Evolutionary conservation across 2,797 vertebrate species (phyloP).

Genomic region (Pogoniulus pusillus): DNA sequence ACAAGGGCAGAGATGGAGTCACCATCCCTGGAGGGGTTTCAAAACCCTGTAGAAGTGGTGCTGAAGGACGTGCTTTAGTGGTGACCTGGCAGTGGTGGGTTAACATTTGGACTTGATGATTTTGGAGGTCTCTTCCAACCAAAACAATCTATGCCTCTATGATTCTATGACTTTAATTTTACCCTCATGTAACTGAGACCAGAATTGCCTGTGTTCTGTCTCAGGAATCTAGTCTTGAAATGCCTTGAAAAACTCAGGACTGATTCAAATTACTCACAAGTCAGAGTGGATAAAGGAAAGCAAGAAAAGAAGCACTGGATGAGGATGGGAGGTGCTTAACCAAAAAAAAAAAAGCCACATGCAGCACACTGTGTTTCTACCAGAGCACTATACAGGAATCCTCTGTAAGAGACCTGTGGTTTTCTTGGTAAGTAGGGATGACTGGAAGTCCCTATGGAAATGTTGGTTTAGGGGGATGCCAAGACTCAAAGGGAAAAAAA

Average conservation of each 20-base stretch:
- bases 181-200: not conserved
- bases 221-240: not conserved
- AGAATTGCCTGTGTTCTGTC: not conserved
- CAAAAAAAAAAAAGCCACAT: not conserved
- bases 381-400: not conserved
- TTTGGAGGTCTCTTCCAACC: no score
- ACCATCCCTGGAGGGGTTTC: not conserved
- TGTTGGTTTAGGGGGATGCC: not conserved
- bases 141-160: no score
- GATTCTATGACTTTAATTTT: not conserved
- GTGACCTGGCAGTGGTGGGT: no score
- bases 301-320: not conserved
- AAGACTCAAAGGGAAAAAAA: not conserved
- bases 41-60: no score
- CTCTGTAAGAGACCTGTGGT: not conserved
- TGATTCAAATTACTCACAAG: not conserved
- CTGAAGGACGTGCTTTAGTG: no score
- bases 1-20: not conserved
- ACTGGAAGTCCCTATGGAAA: not conserved
- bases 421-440: not conserved
- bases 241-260: not conserved
- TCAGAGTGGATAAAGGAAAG: not conserved
- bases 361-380: not conserved
- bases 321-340: not conserved
- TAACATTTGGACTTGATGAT: no score